Percentiles rank a stretch among this genome's conserved stretches.
These are phyloP conservation scores for Scolopax rusticola DNA, from an alignment of 2,797 vertebrate species.

Conservation along the genomic window DNA sequence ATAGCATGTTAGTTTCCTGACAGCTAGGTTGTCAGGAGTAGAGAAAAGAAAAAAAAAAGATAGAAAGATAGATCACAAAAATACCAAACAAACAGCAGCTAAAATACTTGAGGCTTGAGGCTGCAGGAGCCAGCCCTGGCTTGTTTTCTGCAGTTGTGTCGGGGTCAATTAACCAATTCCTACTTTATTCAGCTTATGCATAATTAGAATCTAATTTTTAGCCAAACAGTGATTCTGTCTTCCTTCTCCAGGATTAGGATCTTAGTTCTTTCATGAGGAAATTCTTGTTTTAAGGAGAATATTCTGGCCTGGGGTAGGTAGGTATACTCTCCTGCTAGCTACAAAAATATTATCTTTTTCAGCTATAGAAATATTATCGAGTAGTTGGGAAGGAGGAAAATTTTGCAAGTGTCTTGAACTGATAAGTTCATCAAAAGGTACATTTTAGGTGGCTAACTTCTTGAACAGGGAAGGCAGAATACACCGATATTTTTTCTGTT, in stretches of 20 bases:
- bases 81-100: neutral
- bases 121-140: neutral
- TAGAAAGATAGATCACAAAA: neutral
- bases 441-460: neutral
- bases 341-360: neutral
- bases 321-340: neutral
- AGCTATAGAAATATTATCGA: neutral
- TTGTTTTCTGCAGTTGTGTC: neutral
- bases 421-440: neutral
- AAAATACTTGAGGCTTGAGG: neutral
- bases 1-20: constrained; percentile 49
- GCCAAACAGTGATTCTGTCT: neutral
- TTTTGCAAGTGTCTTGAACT: neutral
- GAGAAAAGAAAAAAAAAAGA: neutral
- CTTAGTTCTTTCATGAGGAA: neutral
- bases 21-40: constrained; percentile 22
- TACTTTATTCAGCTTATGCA: neutral
- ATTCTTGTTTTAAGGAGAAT: neutral
- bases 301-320: neutral
- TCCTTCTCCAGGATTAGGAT: neutral
- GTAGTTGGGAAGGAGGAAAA: neutral
- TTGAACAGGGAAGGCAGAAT: neutral
- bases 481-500: neutral
- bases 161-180: neutral
- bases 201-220: neutral